Evolutionary conservation across 1,140 invertebrate species (phyloP).

Genomic region (Chironomus striatipennis): DNA sequence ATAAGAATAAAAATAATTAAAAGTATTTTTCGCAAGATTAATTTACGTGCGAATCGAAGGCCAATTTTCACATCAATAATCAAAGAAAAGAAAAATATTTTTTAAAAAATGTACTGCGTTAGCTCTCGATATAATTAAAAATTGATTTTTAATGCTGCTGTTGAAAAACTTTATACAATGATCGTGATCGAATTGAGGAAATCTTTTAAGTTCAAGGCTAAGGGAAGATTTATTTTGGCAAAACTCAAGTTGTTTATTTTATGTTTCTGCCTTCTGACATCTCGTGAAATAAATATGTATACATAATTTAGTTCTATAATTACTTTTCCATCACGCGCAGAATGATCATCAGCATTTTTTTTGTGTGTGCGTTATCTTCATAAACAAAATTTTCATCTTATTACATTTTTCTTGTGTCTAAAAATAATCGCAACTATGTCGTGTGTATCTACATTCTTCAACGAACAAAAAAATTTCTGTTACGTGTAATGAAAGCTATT

Average conservation of each 20-base stretch:
- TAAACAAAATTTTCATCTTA: not conserved
- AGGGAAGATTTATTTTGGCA: not conserved
- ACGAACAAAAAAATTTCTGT: not conserved
- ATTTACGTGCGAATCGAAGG: not conserved
- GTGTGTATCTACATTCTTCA: no score
- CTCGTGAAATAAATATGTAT: not conserved
- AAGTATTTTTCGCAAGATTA: not conserved
- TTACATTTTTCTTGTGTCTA: not conserved
- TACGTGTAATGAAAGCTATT: not conserved
- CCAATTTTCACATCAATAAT: constrained; percentile 12
- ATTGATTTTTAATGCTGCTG: not conserved
- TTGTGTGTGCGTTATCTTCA: not conserved
- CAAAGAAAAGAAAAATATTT: no score
- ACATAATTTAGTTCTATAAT: not conserved
- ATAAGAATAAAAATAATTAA: no score
- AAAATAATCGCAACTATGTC: not conserved
- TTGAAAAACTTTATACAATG: not conserved
- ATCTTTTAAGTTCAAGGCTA: not conserved
- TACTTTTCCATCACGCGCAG: no score
- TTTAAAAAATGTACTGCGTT: not conserved
- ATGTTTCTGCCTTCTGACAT: not conserved
- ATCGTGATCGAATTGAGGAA: not conserved
- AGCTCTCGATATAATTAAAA: not conserved
- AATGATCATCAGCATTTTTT: no score
- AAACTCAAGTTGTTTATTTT: not conserved